Conservation (phyloP, 2,113 vertebrate species). For the Nettapus auritus region DNA sequence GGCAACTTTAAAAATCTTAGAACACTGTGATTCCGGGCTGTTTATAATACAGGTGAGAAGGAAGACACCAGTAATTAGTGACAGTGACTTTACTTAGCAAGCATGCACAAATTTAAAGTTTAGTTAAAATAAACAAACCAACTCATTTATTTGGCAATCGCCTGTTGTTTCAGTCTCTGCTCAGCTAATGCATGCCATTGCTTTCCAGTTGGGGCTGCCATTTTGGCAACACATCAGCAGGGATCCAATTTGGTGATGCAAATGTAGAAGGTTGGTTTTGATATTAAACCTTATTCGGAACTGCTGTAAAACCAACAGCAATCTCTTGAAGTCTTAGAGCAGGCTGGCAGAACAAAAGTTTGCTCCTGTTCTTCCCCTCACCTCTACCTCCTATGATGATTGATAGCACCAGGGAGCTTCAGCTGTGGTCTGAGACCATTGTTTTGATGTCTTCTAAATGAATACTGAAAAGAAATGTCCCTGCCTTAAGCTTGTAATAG, state of each 20-base stretch:
- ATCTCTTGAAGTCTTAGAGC: not conserved
- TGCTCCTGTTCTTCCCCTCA: not conserved
- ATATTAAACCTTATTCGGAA: not conserved
- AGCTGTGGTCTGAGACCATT: not conserved
- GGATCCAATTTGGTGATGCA: constrained; percentile 2
- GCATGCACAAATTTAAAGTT: not conserved
- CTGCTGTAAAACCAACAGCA: not conserved
- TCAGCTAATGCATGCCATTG: not conserved
- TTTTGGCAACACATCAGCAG: constrained; percentile 12
- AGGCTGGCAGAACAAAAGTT: not conserved
- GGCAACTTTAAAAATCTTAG: not conserved
- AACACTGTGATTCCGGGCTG: not conserved
- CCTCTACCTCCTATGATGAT: not conserved
- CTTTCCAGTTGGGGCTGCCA: not conserved
- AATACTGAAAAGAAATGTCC: not conserved
- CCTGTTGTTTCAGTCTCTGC: not conserved
- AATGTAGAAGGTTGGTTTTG: not conserved
- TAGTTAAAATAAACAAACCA: not conserved
- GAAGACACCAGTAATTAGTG: not conserved
- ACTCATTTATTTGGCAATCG: not conserved
- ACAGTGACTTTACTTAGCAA: not conserved
- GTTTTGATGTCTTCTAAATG: not conserved
- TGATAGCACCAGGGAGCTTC: not conserved
- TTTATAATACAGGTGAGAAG: not conserved
- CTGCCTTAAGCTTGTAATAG: not conserved